Percentiles rank a stretch among this genome's conserved stretches.
Conservation (phyloP, 1,140 invertebrate genomes). For the Ostrea edulis region DNA sequence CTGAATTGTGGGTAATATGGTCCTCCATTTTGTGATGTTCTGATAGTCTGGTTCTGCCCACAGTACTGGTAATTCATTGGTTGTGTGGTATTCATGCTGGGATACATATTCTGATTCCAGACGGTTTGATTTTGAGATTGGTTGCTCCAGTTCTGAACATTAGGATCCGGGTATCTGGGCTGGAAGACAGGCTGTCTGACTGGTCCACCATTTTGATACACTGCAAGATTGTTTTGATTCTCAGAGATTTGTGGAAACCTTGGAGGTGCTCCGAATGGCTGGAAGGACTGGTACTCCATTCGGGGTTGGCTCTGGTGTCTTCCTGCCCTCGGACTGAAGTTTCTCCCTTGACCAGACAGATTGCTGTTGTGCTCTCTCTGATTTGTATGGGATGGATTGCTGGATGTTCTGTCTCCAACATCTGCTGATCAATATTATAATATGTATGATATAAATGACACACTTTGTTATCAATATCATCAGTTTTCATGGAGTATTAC, state of each 20-base stretch:
- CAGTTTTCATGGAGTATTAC: too few relatives aligned
- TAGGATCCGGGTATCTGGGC: slow-evolving; percentile 21
- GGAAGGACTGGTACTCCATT: slow-evolving; percentile 31
- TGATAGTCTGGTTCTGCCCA: neutral
- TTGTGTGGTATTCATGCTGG: neutral
- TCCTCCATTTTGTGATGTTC: neutral
- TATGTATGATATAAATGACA: too few relatives aligned
- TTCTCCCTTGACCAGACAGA: neutral
- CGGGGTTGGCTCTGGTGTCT: neutral
- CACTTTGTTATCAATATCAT: too few relatives aligned
- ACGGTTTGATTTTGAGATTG: neutral
- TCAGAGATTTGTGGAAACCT: slow-evolving; percentile 19
- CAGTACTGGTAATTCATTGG: neutral
- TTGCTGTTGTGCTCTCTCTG: neutral
- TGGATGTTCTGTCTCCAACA: neutral
- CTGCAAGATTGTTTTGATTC: neutral
- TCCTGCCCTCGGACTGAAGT: neutral
- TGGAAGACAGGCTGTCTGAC: neutral
- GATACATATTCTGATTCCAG: neutral
- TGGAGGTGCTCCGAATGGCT: slow-evolving; percentile 27
- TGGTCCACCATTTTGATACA: slow-evolving; percentile 24
- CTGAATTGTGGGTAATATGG: neutral
- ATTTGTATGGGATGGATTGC: neutral
- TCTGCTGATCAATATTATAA: neutral
- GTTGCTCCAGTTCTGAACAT: neutral